A percentile compares a stretch with the other conserved stretches of the same genome.
phyloP scores from a whole-genome alignment of 2,888 invertebrate genomes.

The Ecliptopera silaceata region DNA sequence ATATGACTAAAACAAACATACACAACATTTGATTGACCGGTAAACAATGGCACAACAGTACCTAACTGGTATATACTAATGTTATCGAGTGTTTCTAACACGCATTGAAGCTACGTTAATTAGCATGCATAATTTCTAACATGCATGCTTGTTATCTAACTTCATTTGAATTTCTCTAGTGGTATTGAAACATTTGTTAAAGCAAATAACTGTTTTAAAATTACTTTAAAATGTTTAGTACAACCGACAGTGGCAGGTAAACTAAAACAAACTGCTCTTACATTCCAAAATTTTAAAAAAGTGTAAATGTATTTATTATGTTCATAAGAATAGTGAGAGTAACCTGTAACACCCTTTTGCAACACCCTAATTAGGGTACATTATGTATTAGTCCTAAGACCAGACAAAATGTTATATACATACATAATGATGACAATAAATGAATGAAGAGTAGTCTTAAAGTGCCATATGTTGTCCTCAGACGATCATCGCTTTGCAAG shows the following conservation, averaged over 20 bases:
- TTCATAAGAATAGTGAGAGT: background rate
- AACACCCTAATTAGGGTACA: too few species aligned
- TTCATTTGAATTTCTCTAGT: slow-evolving; percentile 4
- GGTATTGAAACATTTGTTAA: background rate
- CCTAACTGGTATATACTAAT: slow-evolving; percentile 8
- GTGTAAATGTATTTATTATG: background rate
- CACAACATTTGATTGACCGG: slow-evolving; percentile 20
- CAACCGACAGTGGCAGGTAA: slow-evolving; percentile 1
- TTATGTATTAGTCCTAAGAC: too few species aligned
- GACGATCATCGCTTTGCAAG: slow-evolving; percentile 69
- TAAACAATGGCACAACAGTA: slow-evolving; percentile 17
- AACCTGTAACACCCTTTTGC: too few species aligned
- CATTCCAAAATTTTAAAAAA: background rate
- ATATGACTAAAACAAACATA: slow-evolving; percentile 42
- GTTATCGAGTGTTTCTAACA: slow-evolving; percentile 8
- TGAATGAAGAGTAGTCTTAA: too few species aligned
- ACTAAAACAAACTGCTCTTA: background rate
- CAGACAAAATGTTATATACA: too few species aligned
- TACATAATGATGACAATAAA: too few species aligned
- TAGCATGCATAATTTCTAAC: slow-evolving; percentile 16
- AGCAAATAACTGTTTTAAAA: background rate
- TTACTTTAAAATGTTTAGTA: background rate
- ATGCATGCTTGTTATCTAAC: slow-evolving; percentile 15
- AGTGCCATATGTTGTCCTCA: slow-evolving; percentile 33
- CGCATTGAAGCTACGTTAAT: slow-evolving; percentile 9